Base-by-base conservation (phyloP, 1,140 invertebrate genomes). In the Drosophila bocki region DNA sequence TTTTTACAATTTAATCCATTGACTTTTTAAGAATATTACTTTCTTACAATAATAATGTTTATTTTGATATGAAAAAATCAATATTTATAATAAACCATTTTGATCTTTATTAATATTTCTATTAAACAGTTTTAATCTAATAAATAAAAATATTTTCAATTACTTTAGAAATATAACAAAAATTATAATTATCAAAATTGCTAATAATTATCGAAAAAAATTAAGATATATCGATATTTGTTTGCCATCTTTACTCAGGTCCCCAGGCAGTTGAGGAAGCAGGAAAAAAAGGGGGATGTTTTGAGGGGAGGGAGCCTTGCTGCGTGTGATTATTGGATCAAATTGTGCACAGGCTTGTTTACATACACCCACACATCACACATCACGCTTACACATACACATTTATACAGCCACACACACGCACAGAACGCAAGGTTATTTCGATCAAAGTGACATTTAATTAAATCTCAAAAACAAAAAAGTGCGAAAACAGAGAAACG, bases 371-470 rank as follows among this genome's bases (percentile, higher is more conserved):
- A 48, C 44, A 29, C 35, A 41, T 57, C 54, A 19, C 53, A 60
- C 17, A 42, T 44, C 58, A 62, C 17, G 26, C 59, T 44, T 33
- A 54, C 45, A 50, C 32, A 53, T 15, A 9, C 58, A 60, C 17
- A 42, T 33, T 51, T 19, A 33, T 26, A 29, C 26, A 29, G 17
- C 1, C 44, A 19, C 47, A 59, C 41, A 37, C 63, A 58, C 19
- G 56, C 29, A 26, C 44, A 15, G 11, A 41, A 50, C 58, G 61
- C 75, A 79, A 54, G 76, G 56, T 86, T 86, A 80, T 80, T 82
- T 63, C 67, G 76, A 86, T 86, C 83, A 87, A 86, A 86, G 71
- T 82, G 78, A 79, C 83, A 86, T 86, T 86, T 86, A 82, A 86
- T 86, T 86, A 86, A 86, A 86, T 86, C 70, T 68, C 63, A 80